These are phyloP conservation scores for Frankliniella intonsa DNA, from an alignment of 2,888 invertebrate species.

Conservation along the genomic window DNA sequence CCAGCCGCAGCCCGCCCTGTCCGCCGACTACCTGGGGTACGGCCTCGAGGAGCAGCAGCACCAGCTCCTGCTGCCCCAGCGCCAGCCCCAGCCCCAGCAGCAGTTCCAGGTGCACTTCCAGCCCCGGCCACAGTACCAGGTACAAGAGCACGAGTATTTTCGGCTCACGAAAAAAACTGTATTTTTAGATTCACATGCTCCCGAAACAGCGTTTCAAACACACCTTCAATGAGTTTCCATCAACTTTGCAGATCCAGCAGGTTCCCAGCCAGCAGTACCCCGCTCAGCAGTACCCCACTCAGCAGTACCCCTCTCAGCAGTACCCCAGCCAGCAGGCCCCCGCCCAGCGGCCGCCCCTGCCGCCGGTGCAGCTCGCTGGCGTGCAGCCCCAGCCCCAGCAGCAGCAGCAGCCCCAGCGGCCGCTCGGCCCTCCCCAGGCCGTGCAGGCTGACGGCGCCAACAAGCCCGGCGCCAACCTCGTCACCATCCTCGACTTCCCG, in stretches of 20 bases:
- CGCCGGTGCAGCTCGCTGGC: neutral
- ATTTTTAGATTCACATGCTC: neutral
- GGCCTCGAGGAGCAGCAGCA: slow-evolving; percentile 12
- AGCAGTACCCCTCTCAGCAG: neutral
- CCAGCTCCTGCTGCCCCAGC: neutral
- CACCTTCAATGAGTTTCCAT: neutral
- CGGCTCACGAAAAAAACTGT: neutral
- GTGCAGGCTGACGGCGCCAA: slow-evolving; percentile 22
- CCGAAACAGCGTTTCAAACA: neutral
- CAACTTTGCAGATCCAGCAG: neutral
- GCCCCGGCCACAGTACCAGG: slow-evolving; percentile 5
- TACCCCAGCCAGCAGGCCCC: neutral
- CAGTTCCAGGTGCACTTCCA: slow-evolving; percentile 26
- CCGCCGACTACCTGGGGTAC: neutral
- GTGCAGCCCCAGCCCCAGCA: slow-evolving; percentile 5
- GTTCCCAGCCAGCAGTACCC: neutral
- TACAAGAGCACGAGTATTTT: neutral
- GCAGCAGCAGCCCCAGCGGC: neutral
- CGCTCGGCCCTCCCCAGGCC: neutral
- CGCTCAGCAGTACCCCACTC: neutral
- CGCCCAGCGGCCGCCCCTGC: neutral
- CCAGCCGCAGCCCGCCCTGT: neutral
- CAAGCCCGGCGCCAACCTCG: slow-evolving; percentile 35
- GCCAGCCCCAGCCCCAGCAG: slow-evolving; percentile 3
- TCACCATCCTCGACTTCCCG: slow-evolving; percentile 42